A percentile compares a stretch with the other conserved stretches of the same genome.
phyloP scores from a whole-genome alignment of 2,113 vertebrate genomes.

The Xenus cinereus region DNA sequence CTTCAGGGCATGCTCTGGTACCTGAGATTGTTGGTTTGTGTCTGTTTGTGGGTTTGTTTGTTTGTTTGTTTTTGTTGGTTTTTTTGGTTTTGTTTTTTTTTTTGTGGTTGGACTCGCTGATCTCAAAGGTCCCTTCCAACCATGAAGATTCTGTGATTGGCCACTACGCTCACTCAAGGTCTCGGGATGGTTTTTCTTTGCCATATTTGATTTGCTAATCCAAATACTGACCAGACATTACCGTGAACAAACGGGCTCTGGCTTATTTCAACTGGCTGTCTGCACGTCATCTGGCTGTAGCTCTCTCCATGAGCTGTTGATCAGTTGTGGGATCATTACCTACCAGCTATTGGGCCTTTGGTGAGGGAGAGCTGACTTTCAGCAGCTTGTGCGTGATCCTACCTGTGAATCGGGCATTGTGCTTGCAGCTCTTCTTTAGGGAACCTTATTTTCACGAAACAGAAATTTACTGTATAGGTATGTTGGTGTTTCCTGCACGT shows the following conservation, averaged over 20 bases:
- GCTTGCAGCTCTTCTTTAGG: neutral
- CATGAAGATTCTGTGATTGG: neutral
- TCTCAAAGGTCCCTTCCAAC: too few relatives aligned
- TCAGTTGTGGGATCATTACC: neutral
- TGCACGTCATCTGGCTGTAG: neutral
- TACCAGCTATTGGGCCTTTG: neutral
- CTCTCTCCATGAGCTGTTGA: neutral
- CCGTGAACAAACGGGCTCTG: neutral
- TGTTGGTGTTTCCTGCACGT: fast-evolving
- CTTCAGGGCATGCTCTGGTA: too few relatives aligned
- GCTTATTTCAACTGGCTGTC: neutral
- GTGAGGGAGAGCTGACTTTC: neutral
- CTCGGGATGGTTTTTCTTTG: neutral
- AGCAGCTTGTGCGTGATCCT: neutral
- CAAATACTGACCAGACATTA: neutral
- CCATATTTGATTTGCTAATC: neutral
- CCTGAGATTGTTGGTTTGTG: too few relatives aligned
- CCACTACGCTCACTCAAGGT: neutral
- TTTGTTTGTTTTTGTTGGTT: too few relatives aligned
- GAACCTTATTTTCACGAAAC: neutral
- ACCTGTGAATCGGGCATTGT: neutral
- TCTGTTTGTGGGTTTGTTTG: too few relatives aligned
- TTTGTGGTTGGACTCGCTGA: too few relatives aligned
- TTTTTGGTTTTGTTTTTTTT: too few relatives aligned
- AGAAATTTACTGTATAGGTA: too few relatives aligned